These are phyloP conservation scores for Gulo gulo DNA, from an alignment of 2,113 vertebrate genomes.

Conservation along the genomic window DNA sequence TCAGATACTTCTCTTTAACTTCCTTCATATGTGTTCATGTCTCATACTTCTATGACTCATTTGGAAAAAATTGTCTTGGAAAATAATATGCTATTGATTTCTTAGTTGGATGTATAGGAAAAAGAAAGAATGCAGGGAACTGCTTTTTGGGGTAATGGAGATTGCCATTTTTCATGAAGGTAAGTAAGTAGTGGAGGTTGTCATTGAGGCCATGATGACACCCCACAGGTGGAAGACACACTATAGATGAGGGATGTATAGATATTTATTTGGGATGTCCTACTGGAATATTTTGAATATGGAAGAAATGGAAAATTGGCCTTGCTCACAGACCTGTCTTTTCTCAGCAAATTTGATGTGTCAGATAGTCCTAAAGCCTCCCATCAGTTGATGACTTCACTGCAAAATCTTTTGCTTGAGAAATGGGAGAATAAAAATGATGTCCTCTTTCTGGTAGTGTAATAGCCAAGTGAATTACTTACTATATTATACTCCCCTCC, in stretches of 20 bases:
- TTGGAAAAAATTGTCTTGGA: slow-evolving; percentile 27
- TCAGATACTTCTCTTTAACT: neutral
- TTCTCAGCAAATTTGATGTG: slow-evolving; percentile 20
- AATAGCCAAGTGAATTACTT: slow-evolving; percentile 57
- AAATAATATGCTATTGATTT: slow-evolving; percentile 21
- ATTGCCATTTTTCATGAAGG: neutral
- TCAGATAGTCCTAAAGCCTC: neutral
- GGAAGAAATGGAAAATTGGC: neutral
- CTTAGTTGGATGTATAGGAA: neutral
- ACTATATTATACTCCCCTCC: slow-evolving; percentile 39
- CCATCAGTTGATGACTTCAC: neutral
- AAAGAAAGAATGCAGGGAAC: neutral
- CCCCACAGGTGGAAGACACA: neutral
- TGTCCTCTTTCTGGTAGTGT: slow-evolving; percentile 41
- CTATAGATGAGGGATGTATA: neutral
- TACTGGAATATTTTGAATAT: neutral
- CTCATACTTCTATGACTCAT: slow-evolving; percentile 6
- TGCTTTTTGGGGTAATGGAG: neutral
- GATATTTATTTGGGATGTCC: neutral
- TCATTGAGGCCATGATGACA: accelerated
- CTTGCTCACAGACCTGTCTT: neutral
- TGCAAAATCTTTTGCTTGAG: slow-evolving; percentile 51
- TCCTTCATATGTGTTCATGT: neutral
- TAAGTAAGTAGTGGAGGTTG: neutral
- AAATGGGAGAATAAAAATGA: slow-evolving; percentile 57